Percentiles rank a stretch among this genome's conserved stretches.
These are phyloP conservation scores for Trochalopteron elliotii DNA, from an alignment of 2,113 vertebrate species.

Conservation along the genomic window DNA sequence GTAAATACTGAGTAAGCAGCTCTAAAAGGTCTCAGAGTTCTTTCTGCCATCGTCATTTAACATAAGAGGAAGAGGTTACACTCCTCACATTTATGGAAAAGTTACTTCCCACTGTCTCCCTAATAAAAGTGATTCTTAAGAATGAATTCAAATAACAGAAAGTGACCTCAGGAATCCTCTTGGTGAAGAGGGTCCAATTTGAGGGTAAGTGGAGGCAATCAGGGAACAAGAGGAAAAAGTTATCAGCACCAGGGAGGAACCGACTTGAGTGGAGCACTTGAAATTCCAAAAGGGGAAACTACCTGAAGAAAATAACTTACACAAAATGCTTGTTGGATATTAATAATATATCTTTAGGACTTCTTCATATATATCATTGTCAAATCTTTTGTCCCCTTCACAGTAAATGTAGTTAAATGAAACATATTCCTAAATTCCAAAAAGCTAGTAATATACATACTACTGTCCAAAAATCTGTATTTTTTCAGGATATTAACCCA, in stretches of 20 bases:
- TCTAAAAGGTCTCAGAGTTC: neutral
- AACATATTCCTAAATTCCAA: neutral
- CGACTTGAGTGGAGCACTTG: rapidly evolving
- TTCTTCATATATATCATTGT: neutral
- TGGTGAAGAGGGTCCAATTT: neutral
- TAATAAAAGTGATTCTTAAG: neutral
- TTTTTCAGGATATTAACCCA: neutral
- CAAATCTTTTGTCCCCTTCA: neutral
- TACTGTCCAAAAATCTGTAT: neutral
- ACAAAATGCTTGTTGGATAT: neutral
- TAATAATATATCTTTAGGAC: neutral
- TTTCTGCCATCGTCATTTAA: neutral
- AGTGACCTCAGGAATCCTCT: neutral
- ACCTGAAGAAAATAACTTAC: neutral
- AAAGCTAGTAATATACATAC: neutral
- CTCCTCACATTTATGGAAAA: neutral
- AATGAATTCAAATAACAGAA: neutral
- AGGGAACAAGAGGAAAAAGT: neutral
- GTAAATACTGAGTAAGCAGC: neutral
- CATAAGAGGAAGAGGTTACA: neutral
- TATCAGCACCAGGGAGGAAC: neutral
- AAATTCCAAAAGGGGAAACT: neutral
- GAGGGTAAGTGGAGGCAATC: neutral
- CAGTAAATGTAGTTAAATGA: neutral
- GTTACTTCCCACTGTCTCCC: neutral